phyloP scores from a whole-genome alignment of 2,888 invertebrate species.

The Platyscelio sp. region DNA sequence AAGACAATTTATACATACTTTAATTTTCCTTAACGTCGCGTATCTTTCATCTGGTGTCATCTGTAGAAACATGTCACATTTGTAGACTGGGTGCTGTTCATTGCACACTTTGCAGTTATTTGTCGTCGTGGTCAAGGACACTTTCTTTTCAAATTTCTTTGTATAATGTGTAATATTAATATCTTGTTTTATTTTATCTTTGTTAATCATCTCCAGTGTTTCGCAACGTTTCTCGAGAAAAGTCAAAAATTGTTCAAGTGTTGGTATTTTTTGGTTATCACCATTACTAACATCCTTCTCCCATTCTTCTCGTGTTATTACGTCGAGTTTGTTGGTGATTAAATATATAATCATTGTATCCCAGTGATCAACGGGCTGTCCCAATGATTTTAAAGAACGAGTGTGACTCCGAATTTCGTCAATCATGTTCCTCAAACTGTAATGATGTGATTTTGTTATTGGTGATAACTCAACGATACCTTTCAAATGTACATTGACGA shows the following conservation, averaged over 20 bases:
- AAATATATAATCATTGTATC: slow-evolving; percentile 11
- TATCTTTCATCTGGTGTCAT: neutral
- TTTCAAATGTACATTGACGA: slow-evolving; percentile 17
- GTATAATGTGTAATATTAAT: too few relatives aligned
- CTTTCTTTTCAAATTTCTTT: too few relatives aligned
- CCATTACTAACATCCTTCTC: neutral
- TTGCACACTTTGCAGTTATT: too few relatives aligned
- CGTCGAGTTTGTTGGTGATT: slow-evolving; percentile 13
- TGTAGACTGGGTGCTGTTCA: too few relatives aligned
- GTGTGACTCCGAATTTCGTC: slow-evolving; percentile 3
- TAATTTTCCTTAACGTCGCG: neutral
- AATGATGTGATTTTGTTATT: neutral
- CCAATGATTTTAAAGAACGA: neutral
- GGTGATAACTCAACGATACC: neutral
- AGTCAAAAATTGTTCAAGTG: neutral
- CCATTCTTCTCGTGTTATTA: slow-evolving; percentile 17
- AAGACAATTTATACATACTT: neutral
- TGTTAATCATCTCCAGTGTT: neutral
- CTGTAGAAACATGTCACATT: too few relatives aligned
- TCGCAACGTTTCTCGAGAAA: neutral
- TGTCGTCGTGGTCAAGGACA: too few relatives aligned
- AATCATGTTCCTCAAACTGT: neutral
- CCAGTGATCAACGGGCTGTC: neutral
- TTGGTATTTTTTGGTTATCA: neutral
- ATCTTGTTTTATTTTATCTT: neutral